Base-by-base conservation (phyloP, 2,113 vertebrate genomes). In the Perca flavescens region DNA sequence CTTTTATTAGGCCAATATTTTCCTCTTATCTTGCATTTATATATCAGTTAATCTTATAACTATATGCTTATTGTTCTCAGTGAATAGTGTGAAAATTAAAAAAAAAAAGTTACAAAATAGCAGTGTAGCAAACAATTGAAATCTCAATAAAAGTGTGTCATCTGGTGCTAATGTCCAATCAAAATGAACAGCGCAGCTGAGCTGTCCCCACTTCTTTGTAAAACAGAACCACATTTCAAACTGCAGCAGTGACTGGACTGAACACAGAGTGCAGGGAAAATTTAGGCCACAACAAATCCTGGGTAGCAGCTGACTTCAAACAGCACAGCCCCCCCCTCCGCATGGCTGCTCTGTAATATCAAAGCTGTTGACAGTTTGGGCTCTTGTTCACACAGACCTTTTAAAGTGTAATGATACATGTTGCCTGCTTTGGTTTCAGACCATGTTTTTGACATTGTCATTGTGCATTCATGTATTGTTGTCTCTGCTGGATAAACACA, bases 321-420 rank as follows among this genome's bases (percentile, higher is more conserved):
- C 70, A 28, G 8, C 68, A 14, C 28, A 53, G 54, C 69, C 28
- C 28, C 28, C 25, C 25, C 25, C 25, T 2, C 11, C 54, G 73
- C 31, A 62, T 43, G 47, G 74, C 74, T 46, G 15, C 83, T 70
- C 69, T 40, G 66, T 79, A 40, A 79, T 70, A 77, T 79, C 74
- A 85, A 77, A 86, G 68, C 73, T 49, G 56, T 61, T 80, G 77
- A 77, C 80, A 87, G 68, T 69, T 78, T 61, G 78, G 86, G 79
- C 81, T 81, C 47, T 73, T 79, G 61, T 68, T 82, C 77, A 69
- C 77, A 63, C 85, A 69, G 56, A 78, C 28, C 47, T 86, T 60
- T 90, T 82, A 87, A 88, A 84, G 22, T 78, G 77, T 78, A 80
- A 84, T 79, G 69, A 77, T 63, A 57, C 71, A 68, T 47, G 74